Percentiles rank a stretch among this genome's conserved stretches.
Conservation (phyloP, 2,113 vertebrate genomes). For the Pachycephala philippinensis region DNA sequence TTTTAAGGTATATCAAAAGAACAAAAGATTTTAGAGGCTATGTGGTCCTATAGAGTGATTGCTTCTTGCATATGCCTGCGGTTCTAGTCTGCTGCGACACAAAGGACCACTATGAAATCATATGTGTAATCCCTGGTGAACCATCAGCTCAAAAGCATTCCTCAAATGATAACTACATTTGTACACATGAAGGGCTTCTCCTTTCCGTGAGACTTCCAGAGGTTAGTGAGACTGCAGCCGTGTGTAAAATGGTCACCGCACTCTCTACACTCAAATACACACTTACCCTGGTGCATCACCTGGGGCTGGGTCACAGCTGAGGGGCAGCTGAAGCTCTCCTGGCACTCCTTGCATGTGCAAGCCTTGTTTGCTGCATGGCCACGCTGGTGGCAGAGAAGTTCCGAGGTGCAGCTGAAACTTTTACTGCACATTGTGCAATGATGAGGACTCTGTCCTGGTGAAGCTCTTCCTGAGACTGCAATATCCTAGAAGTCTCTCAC, state of each 20-base stretch:
- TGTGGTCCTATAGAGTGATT: neutral
- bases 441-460: conserved; percentile 1
- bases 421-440: conserved; percentile 36
- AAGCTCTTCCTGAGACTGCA: neutral
- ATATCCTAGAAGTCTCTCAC: neutral
- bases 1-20: neutral
- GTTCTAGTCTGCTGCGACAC: neutral
- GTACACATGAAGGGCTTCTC: neutral
- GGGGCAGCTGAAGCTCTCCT: conserved; percentile 14
- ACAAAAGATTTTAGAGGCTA: neutral
- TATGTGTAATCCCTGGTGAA: neutral
- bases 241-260: neutral
- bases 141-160: neutral
- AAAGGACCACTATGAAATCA: neutral
- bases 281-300: neutral
- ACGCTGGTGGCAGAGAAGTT: conserved; percentile 24
- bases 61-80: neutral
- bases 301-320: neutral
- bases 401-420: conserved; percentile 46
- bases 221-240: neutral
- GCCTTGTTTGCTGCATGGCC: conserved; percentile 1
- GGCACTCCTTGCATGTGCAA: neutral
- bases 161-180: neutral
- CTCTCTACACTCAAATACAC: neutral
- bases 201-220: neutral